Evolutionary conservation across 2,113 vertebrate genomes (phyloP).

Genomic region (Phocoena sinus): DNA sequence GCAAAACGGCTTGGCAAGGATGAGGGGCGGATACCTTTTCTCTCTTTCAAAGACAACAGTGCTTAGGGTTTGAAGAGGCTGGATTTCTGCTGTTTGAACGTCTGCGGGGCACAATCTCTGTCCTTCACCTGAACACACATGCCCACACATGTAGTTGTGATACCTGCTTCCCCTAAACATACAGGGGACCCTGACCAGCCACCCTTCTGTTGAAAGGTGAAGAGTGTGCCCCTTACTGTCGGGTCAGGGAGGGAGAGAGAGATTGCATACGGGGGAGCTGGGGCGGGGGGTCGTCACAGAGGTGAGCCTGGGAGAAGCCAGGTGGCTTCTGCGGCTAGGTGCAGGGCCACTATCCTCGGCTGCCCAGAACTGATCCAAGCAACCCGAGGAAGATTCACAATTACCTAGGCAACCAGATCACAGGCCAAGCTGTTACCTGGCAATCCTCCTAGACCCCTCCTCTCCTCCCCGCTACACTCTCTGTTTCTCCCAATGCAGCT

Average conservation of each 20-base stretch:
- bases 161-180: not conserved
- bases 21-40: not conserved
- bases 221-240: not conserved
- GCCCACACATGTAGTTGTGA: not conserved
- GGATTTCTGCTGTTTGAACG: not conserved
- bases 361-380: not conserved
- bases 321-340: not conserved
- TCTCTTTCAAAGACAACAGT: not conserved
- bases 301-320: not conserved
- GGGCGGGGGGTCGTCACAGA: not conserved
- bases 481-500: not conserved
- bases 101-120: not conserved
- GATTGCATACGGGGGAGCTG: not conserved
- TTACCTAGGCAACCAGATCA: constrained; percentile 47
- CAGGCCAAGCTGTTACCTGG: not conserved
- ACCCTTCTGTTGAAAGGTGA: not conserved
- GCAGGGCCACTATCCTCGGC: not conserved
- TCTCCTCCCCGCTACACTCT: too few species aligned
- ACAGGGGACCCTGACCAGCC: not conserved
- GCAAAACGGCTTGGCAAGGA: not conserved
- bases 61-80: not conserved
- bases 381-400: not conserved
- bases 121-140: not conserved
- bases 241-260: not conserved
- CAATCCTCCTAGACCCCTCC: not conserved